A percentile compares a stretch with the other conserved stretches of the same genome.
These are phyloP conservation scores for Neolamprologus kungweensis DNA, from an alignment of 2,113 vertebrate genomes.

Conservation along the genomic window DNA sequence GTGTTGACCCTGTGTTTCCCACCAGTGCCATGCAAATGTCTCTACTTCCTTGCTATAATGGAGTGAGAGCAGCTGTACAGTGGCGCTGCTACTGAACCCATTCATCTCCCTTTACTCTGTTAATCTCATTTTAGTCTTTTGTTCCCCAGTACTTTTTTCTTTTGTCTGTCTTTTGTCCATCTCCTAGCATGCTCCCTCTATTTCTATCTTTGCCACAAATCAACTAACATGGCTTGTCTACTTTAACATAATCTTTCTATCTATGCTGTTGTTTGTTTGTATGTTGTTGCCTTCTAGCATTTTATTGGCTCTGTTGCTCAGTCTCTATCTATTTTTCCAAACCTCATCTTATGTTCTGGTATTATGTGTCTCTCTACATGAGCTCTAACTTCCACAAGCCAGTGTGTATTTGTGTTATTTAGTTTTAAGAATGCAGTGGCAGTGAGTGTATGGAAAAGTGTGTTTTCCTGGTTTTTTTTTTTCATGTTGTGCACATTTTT, in stretches of 20 bases:
- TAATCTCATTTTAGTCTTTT: background rate
- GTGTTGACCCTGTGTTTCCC: background rate
- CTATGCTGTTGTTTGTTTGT: too few relatives aligned
- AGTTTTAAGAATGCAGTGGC: background rate
- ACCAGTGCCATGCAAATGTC: background rate
- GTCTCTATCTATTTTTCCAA: background rate
- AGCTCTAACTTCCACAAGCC: background rate
- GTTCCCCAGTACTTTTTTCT: background rate
- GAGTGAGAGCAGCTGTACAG: background rate
- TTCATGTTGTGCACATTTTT: background rate
- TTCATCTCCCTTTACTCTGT: background rate
- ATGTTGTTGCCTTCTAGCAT: background rate
- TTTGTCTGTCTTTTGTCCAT: background rate
- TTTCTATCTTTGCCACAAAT: background rate
- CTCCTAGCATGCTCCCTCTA: background rate
- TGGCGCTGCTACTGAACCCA: background rate
- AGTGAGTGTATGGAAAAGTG: background rate
- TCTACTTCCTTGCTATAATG: background rate
- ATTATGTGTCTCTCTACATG: background rate
- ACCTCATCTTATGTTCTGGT: background rate
- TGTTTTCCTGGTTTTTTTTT: accelerated
- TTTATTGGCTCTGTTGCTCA: background rate
- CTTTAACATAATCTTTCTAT: background rate
- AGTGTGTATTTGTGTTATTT: background rate
- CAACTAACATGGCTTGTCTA: background rate